Evolutionary conservation across 2,113 vertebrate species (phyloP).

Genomic region (Smithornis capensis): DNA sequence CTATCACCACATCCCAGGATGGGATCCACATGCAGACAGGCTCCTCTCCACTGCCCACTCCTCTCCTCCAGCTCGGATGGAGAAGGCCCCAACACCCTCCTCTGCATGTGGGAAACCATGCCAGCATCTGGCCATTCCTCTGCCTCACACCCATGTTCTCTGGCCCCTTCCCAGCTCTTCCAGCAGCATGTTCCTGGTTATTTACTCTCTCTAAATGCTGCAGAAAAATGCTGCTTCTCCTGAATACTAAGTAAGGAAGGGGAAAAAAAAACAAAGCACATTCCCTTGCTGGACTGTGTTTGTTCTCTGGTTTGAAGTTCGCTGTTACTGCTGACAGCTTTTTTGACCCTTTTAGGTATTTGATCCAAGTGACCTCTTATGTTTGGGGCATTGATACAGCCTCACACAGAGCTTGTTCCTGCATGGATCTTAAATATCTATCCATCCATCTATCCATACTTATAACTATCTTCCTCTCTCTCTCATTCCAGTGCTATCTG

Average conservation of each 20-base stretch:
- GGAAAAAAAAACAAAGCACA: fast-evolving
- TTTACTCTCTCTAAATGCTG: constrained; percentile 10
- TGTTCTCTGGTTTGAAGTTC: background rate
- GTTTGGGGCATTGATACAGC: background rate
- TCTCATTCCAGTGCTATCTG: constrained; percentile 17
- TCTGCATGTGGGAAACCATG: background rate
- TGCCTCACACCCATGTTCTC: background rate
- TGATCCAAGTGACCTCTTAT: background rate
- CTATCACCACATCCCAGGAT: background rate
- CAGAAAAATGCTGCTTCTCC: constrained; percentile 17
- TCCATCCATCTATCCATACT: background rate
- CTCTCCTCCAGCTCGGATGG: background rate
- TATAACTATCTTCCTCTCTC: background rate
- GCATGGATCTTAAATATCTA: background rate
- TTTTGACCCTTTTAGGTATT: background rate
- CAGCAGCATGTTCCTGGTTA: constrained; percentile 9
- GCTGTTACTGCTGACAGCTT: background rate
- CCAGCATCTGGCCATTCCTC: background rate
- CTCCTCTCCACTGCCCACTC: background rate
- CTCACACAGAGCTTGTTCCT: background rate
- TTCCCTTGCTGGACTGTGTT: background rate
- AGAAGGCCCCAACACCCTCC: background rate
- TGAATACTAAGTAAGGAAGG: background rate
- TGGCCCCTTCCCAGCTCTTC: constrained; percentile 15
- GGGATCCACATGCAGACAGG: background rate